Conservation (phyloP, 2,113 vertebrate genomes). For the Aptenodytes forsteri region DNA sequence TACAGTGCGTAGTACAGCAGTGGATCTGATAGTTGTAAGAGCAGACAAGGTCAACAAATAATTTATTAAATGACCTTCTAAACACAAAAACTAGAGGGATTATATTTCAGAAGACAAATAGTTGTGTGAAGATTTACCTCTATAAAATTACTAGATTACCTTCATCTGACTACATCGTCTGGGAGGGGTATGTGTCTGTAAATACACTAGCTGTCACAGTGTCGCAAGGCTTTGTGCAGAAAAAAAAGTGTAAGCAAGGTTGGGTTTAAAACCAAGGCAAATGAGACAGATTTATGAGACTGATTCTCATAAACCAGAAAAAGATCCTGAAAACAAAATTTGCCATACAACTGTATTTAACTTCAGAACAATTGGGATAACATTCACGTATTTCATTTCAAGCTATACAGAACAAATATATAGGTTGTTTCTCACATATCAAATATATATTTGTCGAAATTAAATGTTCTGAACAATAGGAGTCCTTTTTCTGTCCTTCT, state of each 20-base stretch:
- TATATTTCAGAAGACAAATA: background rate
- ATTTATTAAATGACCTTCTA: background rate
- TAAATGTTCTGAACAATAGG: background rate
- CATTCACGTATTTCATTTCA: background rate
- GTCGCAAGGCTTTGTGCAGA: background rate
- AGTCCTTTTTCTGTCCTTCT: background rate
- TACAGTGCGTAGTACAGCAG: background rate
- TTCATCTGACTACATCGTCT: background rate
- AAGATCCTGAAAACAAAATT: background rate
- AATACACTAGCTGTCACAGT: background rate
- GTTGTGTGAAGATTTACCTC: background rate
- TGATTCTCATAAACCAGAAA: background rate
- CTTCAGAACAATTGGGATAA: background rate
- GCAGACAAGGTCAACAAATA: background rate
- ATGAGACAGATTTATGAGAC: background rate
- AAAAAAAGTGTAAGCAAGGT: background rate
- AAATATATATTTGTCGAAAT: background rate
- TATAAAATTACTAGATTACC: background rate
- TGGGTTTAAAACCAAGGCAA: background rate
- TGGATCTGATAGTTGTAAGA: background rate
- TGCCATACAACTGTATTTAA: background rate
- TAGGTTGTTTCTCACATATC: background rate
- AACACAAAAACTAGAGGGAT: background rate
- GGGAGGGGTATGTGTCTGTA: background rate
- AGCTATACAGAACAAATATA: background rate